A percentile compares a stretch with the other conserved stretches of the same genome.
Conservation (phyloP, 2,888 invertebrate genomes). For the Idaea dimidiata region DNA sequence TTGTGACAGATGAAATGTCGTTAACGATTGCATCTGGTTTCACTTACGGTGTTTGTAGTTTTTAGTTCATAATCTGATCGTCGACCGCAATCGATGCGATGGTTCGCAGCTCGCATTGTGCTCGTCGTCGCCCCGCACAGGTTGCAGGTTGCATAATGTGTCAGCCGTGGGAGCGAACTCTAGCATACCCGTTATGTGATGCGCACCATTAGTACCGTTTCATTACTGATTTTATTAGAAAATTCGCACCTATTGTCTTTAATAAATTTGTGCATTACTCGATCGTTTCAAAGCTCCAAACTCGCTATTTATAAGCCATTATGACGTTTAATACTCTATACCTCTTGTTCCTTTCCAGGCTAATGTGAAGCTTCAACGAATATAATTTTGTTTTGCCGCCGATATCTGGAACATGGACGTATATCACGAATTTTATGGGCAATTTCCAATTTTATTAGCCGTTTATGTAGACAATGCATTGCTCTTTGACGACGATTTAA, state of each 20-base stretch:
- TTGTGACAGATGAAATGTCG: constrained; percentile 31
- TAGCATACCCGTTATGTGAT: constrained; percentile 71
- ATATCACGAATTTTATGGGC: constrained; percentile 48
- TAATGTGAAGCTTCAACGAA: constrained; percentile 42
- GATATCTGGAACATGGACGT: constrained; percentile 35
- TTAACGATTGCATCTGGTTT: constrained; percentile 34
- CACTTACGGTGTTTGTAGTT: constrained; percentile 58
- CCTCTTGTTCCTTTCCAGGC: constrained; percentile 29
- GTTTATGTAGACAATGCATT: constrained; percentile 23
- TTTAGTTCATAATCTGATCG: constrained; percentile 57
- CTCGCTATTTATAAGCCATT: constrained; percentile 64
- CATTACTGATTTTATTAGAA: constrained; percentile 78
- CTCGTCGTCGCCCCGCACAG: constrained; percentile 46
- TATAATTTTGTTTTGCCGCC: constrained; percentile 51
- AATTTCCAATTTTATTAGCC: constrained; percentile 25
- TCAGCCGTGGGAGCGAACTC: constrained; percentile 70
- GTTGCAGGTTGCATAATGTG: constrained; percentile 71
- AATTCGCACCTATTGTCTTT: constrained; percentile 76
- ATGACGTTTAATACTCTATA: constrained; percentile 51
- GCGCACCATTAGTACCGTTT: constrained; percentile 77
- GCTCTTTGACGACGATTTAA: background rate
- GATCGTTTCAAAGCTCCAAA: constrained; percentile 46
- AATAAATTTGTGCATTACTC: constrained; percentile 63
- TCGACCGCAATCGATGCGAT: constrained; percentile 50
- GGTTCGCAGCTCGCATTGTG: constrained; percentile 54